Conservation (phyloP, 2,888 invertebrate genomes). For the Philopedon plagiatum region DNA sequence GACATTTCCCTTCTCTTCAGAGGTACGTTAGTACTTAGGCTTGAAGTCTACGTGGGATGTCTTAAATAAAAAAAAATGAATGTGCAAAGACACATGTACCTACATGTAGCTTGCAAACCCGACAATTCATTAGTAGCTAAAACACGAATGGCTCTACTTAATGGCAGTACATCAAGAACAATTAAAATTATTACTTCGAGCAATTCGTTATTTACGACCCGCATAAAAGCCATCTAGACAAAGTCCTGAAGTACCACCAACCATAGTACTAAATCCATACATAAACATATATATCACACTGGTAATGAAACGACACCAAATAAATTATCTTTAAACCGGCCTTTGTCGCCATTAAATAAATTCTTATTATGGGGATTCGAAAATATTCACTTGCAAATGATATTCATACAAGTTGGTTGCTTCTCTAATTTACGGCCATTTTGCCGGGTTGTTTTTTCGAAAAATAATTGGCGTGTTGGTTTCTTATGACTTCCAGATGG, state of each 20-base stretch:
- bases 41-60: too few relatives aligned
- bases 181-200: too few relatives aligned
- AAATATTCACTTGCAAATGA: slow-evolving; percentile 43
- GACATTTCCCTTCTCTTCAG: too few relatives aligned
- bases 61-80: too few relatives aligned
- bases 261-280: slow-evolving; percentile 23
- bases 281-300: slow-evolving; percentile 18
- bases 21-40: too few relatives aligned
- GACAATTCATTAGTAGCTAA: too few relatives aligned
- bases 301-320: slow-evolving; percentile 18
- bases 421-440: slow-evolving; percentile 23
- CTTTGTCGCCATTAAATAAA: slow-evolving; percentile 27
- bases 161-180: neutral
- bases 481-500: too few relatives aligned
- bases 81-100: too few relatives aligned
- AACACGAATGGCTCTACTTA: too few relatives aligned
- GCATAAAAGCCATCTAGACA: neutral
- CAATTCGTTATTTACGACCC: neutral
- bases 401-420: slow-evolving; percentile 29
- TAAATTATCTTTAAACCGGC: slow-evolving; percentile 22
- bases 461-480: slow-evolving; percentile 1
- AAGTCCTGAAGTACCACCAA: neutral
- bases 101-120: too few relatives aligned
- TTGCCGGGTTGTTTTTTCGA: slow-evolving; percentile 9
- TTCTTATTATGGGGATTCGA: slow-evolving; percentile 13